A percentile compares a stretch with the other conserved stretches of the same genome.
These are phyloP conservation scores for Alethe castanea DNA, from an alignment of 2,113 vertebrate species.

Conservation along the genomic window DNA sequence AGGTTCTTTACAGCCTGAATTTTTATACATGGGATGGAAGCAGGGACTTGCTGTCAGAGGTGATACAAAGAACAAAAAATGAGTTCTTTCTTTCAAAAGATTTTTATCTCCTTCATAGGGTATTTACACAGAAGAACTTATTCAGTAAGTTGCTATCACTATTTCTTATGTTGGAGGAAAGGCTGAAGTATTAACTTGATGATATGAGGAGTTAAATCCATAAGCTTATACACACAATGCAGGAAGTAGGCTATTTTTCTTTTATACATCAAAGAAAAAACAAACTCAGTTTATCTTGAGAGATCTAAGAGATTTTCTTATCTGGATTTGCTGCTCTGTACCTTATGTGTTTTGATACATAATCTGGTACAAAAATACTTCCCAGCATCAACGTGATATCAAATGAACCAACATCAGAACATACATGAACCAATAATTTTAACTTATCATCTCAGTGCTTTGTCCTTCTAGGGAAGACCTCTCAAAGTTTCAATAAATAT, in stretches of 20 bases:
- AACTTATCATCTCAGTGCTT: background rate
- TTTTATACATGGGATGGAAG: background rate
- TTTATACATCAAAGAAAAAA: background rate
- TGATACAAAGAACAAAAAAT: background rate
- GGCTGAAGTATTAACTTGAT: background rate
- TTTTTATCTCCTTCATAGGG: background rate
- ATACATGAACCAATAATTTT: background rate
- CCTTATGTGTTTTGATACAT: fast-evolving
- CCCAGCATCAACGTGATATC: background rate
- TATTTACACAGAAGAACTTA: background rate
- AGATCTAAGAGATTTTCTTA: slow-evolving; percentile 10
- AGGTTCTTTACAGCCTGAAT: background rate
- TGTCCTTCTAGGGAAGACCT: background rate
- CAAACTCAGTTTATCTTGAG: background rate
- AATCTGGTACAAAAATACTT: background rate
- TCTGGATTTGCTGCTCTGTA: background rate
- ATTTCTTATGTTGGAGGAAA: background rate
- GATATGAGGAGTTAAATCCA: background rate
- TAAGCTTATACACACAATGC: background rate
- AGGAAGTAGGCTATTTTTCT: background rate
- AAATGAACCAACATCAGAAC: background rate
- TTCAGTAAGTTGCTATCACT: background rate
- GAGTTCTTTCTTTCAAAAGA: background rate
- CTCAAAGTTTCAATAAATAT: background rate
- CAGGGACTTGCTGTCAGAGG: background rate